phyloP scores from a whole-genome alignment of 2,888 invertebrate species.

The Yponomeuta malinellus region DNA sequence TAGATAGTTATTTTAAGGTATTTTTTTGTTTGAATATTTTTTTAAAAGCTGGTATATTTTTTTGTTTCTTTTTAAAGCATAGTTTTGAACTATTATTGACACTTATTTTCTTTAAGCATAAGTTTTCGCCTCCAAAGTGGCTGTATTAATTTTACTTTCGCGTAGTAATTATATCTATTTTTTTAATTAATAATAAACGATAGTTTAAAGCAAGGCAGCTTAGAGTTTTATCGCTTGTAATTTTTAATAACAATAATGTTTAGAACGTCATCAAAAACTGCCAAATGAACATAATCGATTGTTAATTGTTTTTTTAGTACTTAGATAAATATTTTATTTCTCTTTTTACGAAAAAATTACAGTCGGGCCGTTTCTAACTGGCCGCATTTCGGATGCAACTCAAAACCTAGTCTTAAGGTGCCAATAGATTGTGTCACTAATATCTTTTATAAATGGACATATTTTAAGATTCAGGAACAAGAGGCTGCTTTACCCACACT shows the following conservation, averaged over 20 bases:
- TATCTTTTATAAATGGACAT: background rate
- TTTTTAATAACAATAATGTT: constrained; percentile 3
- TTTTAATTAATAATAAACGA: background rate
- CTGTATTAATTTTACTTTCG: constrained; percentile 5
- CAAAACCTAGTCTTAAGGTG: constrained; percentile 4
- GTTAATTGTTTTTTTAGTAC: constrained; percentile 1
- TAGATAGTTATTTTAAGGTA: no score
- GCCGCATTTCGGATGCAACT: background rate
- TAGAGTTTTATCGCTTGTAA: background rate
- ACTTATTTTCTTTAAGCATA: background rate
- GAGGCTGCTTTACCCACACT: no score
- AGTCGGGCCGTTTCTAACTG: background rate
- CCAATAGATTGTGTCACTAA: background rate
- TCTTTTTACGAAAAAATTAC: background rate
- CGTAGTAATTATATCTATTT: background rate
- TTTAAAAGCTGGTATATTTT: background rate
- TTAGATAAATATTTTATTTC: background rate
- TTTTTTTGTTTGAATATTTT: background rate
- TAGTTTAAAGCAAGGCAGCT: constrained; percentile 6
- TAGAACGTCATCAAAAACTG: background rate
- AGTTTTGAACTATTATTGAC: background rate
- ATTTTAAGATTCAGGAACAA: no score
- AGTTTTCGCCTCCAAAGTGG: background rate
- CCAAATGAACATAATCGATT: constrained; percentile 9
- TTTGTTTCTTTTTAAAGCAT: background rate